These are phyloP conservation scores for Diadromus collaris DNA, from an alignment of 2,888 invertebrate species.

Conservation along the genomic window DNA sequence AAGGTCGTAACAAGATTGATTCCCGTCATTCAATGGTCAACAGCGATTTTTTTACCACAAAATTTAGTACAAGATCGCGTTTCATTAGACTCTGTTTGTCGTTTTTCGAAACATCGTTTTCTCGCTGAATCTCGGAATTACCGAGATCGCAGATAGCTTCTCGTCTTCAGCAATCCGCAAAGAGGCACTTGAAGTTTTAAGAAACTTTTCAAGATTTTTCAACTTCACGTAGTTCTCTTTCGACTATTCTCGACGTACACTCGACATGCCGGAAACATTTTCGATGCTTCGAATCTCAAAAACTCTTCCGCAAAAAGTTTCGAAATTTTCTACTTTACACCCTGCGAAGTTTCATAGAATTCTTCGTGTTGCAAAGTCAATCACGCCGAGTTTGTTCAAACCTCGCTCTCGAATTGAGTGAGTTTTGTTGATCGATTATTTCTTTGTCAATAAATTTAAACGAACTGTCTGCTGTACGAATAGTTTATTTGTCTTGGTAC, in stretches of 20 bases:
- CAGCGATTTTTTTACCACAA: neutral
- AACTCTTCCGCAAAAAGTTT: neutral
- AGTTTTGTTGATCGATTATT: neutral
- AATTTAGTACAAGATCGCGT: neutral
- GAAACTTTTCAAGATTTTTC: constrained; percentile 30
- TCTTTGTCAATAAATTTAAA: neutral
- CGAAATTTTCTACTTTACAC: neutral
- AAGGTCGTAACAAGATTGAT: too few relatives aligned
- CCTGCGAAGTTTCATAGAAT: neutral
- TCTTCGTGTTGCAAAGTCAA: neutral
- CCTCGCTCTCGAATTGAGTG: too few relatives aligned
- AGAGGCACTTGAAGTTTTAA: constrained; percentile 6
- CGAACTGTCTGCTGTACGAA: neutral
- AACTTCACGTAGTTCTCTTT: constrained; percentile 7
- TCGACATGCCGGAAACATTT: constrained; percentile 9
- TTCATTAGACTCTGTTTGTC: neutral
- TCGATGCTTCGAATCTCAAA: neutral
- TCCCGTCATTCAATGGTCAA: too few relatives aligned
- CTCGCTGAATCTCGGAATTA: constrained; percentile 25
- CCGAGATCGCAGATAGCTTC: constrained; percentile 1
- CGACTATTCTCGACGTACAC: neutral
- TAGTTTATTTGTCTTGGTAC: neutral
- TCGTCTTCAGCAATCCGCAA: constrained; percentile 3
- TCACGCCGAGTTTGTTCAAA: neutral
- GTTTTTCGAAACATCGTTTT: constrained; percentile 13